Evolutionary conservation across 2,888 invertebrate species (phyloP).

Genomic region (Schizaphis graminum): DNA sequence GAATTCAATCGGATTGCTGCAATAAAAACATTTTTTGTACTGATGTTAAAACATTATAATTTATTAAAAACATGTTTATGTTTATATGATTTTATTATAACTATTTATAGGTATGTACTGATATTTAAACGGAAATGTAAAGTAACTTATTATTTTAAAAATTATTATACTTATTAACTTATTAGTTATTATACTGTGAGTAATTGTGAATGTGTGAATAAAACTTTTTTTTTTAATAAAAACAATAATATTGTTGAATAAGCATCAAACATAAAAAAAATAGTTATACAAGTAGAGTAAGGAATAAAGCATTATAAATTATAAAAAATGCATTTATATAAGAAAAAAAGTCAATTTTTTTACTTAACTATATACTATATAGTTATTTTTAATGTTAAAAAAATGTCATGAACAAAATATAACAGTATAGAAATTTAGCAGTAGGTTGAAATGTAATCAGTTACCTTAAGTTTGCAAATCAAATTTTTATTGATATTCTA

Average conservation of each 20-base stretch:
- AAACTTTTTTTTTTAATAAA: neutral
- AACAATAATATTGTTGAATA: neutral
- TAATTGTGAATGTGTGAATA: neutral
- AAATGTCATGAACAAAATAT: neutral
- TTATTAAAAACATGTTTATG: neutral
- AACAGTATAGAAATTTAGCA: neutral
- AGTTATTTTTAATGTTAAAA: neutral
- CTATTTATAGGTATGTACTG: neutral
- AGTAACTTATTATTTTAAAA: neutral
- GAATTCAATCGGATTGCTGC: neutral
- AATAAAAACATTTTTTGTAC: neutral
- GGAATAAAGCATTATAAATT: neutral
- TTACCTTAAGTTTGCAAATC: neutral
- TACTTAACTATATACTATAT: neutral
- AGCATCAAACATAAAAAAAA: neutral
- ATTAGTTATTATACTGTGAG: neutral
- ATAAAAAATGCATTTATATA: neutral
- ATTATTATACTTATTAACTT: neutral
- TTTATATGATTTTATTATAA: neutral
- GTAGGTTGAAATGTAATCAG: neutral
- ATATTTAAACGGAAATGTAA: neutral
- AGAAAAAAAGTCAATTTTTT: neutral
- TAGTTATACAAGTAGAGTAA: neutral
- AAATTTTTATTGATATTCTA: neutral
- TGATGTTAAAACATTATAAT: neutral